Base-by-base conservation (phyloP, 2,888 invertebrate genomes). In the Druceiella hillmani region DNA sequence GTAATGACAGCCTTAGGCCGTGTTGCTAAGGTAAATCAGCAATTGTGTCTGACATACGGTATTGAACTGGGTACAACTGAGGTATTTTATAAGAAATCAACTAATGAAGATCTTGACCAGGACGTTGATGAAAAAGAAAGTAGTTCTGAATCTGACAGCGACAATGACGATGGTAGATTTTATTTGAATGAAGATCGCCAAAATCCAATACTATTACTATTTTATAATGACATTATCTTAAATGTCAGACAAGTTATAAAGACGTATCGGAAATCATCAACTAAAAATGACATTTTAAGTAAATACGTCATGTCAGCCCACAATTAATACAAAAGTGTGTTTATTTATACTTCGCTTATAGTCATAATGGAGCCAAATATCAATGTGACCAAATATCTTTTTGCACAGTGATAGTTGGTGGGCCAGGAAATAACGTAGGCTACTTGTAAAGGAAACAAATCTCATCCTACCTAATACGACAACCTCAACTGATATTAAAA, bases 81-180 rank as follows among this genome's bases (percentile, higher is more conserved):
- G 12, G 26, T 26, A 26, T 26, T 26, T 10, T 26, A 26, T 26
- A 26, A 26, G 12, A 26, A n/a, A 26, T 12, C 4, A 11, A 12
- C 10, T 11, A 12, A 4, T 26, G 10, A n/a, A n/a, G n/a, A 26
- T 26, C 26, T 11, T 26, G 11, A 26, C 11, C 26, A 10, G 10
- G 12, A 11, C 12, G 26, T 3, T 26, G 10, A 7, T 7, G 26
- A 26, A 26, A 26, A 26, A 11, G 12, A 10, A 11, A 7, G 11
- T 7, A 12, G 12, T 26, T 10, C 26, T 26, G 26, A 26, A 26
- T 26, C 26, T 26, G 26, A 12, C 9, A 26, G 26, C 12, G 26
- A 26, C 10, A 26, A 26, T 26, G 26, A 26, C 11, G 26, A 26
- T 26, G 26, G 26, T 26, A 7, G 11, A 11, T 26, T 26, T 4